phyloP scores from a whole-genome alignment of 2,888 invertebrate species.

The Enchytraeus crypticus region DNA sequence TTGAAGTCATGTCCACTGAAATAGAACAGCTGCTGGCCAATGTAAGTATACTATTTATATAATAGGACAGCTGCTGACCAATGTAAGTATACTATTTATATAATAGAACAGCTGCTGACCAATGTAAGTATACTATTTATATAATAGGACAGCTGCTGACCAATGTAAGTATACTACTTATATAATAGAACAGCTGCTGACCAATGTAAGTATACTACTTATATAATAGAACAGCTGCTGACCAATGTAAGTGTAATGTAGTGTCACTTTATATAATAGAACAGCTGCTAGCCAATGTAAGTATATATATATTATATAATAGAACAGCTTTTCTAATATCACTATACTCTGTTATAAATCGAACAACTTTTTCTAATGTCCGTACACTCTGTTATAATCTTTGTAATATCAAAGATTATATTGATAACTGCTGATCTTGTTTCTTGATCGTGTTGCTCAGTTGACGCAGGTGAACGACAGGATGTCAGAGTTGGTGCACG shows the following conservation, averaged over 20 bases:
- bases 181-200: background rate
- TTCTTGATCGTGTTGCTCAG: slow-evolving; percentile 37
- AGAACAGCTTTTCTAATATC: too few relatives aligned
- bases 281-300: too few relatives aligned
- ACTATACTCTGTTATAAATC: too few relatives aligned
- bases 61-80: background rate
- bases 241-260: too few relatives aligned
- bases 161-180: slow-evolving; percentile 45
- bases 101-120: background rate
- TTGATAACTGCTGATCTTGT: background rate
- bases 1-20: slow-evolving; percentile 84
- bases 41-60: slow-evolving; percentile 45
- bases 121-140: slow-evolving; percentile 45
- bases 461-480: slow-evolving; percentile 66
- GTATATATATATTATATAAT: too few relatives aligned
- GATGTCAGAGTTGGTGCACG: slow-evolving; percentile 49
- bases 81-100: slow-evolving; percentile 45
- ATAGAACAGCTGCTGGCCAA: slow-evolving; percentile 63
- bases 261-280: too few relatives aligned
- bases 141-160: background rate
- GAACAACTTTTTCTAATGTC: too few relatives aligned
- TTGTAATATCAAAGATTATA: background rate
- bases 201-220: too few relatives aligned
- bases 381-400: background rate
- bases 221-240: too few relatives aligned